These are phyloP conservation scores for Drosophila nannoptera DNA, from an alignment of 1,140 invertebrate genomes.

Conservation along the genomic window DNA sequence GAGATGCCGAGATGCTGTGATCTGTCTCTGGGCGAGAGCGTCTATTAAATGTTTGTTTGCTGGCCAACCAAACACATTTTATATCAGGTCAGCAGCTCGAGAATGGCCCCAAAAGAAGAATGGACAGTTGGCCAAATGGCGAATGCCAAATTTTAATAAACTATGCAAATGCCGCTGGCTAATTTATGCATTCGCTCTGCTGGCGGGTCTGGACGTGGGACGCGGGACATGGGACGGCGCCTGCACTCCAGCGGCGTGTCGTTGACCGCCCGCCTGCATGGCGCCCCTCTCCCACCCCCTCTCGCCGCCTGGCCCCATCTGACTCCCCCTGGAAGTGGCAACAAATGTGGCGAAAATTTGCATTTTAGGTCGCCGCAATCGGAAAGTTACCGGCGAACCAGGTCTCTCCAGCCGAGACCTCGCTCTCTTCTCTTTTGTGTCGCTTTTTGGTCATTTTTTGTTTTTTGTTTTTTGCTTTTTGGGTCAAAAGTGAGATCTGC, in stretches of 20 bases:
- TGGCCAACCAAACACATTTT: conserved; percentile 70
- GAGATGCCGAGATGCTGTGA: conserved; percentile 8
- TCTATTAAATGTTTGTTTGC: conserved; percentile 64
- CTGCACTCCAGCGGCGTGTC: conserved; percentile 4
- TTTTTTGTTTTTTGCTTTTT: conserved; percentile 42
- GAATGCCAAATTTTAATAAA: conserved; percentile 57
- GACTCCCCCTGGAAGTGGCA: neutral
- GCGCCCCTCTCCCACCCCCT: neutral
- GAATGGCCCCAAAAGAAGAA: conserved; percentile 26
- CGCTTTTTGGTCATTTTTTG: no score
- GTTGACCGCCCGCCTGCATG: conserved; percentile 16
- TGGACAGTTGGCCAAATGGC: conserved; percentile 18
- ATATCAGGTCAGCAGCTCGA: conserved; percentile 44
- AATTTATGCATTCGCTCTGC: conserved; percentile 46
- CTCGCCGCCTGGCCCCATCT: neutral
- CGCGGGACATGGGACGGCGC: neutral
- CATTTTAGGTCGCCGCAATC: conserved; percentile 58
- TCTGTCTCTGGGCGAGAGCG: conserved; percentile 58
- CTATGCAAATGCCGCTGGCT: conserved; percentile 62
- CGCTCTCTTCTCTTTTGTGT: neutral
- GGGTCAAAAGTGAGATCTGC: conserved; percentile 71
- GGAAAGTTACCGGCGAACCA: conserved; percentile 34
- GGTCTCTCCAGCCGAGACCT: neutral
- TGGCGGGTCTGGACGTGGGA: neutral
- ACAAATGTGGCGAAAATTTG: conserved; percentile 52